phyloP scores from a whole-genome alignment of 2,888 invertebrate genomes.

The Diadegma fenestrale region DNA sequence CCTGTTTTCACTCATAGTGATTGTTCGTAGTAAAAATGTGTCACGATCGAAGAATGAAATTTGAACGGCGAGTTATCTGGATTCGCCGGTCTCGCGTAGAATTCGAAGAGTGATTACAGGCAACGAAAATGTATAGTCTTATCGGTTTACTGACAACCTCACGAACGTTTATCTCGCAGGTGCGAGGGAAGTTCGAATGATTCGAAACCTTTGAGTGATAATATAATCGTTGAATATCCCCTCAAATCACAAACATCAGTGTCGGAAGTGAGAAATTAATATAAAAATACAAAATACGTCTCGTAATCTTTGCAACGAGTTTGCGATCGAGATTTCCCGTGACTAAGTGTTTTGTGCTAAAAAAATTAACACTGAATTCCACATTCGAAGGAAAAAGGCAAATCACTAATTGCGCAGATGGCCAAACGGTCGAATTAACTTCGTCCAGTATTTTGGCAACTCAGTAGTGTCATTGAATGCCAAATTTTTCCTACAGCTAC shows the following conservation, averaged over 20 bases:
- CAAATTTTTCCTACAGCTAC: neutral
- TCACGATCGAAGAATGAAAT: neutral
- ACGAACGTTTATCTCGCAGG: conserved; percentile 45
- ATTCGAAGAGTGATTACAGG: conserved; percentile 42
- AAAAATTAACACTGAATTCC: no score
- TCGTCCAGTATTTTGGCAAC: no score
- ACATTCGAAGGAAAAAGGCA: no score
- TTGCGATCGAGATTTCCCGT: neutral
- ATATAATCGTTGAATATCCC: neutral
- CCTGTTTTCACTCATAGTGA: neutral
- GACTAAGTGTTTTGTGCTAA: neutral
- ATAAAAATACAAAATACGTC: neutral
- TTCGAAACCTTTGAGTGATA: conserved; percentile 11
- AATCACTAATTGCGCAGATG: no score
- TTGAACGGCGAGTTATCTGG: neutral
- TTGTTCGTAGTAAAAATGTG: neutral
- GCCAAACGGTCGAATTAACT: no score
- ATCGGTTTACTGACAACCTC: conserved; percentile 35
- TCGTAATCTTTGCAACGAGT: neutral
- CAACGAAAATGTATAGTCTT: conserved; percentile 22
- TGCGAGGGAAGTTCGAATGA: conserved; percentile 20
- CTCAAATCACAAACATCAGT: neutral
- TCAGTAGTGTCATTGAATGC: neutral
- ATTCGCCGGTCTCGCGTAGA: neutral
- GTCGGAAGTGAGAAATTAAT: neutral